Percentiles rank a stretch among this genome's conserved stretches.
Conservation (phyloP, 2,888 invertebrate species). For the Andrena haemorrhoa region DNA sequence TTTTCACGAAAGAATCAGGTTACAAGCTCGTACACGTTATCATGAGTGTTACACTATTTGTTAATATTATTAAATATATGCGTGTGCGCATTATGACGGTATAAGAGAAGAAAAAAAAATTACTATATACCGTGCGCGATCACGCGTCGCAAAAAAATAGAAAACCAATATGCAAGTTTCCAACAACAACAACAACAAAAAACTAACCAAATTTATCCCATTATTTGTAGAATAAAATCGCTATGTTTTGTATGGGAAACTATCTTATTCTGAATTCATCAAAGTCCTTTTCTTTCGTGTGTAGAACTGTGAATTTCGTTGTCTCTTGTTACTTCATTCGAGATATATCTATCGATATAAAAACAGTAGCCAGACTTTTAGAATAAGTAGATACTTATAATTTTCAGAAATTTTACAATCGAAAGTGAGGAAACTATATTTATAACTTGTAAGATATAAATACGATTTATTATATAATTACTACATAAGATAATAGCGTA, state of each 20-base stretch:
- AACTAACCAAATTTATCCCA: conserved; percentile 82
- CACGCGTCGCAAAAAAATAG: conserved; percentile 66
- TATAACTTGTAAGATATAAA: conserved; percentile 75
- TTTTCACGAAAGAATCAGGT: conserved; percentile 72
- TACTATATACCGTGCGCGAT: conserved; percentile 55
- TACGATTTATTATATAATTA: conserved; percentile 72
- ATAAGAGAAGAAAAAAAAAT: conserved; percentile 46
- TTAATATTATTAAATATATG: conserved; percentile 76
- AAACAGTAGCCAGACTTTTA: conserved; percentile 55
- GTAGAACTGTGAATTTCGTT: conserved; percentile 56
- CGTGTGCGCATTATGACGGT: conserved; percentile 58
- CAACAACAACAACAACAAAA: conserved; percentile 69
- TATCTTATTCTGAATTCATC: conserved; percentile 70
- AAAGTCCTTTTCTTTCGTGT: conserved; percentile 71
- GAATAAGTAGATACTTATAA: conserved; percentile 73
- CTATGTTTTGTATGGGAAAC: conserved; percentile 84
- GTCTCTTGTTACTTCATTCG: conserved; percentile 66
- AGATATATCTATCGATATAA: conserved; percentile 49
- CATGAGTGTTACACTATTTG: conserved; percentile 82
- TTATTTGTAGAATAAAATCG: conserved; percentile 85
- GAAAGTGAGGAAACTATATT: conserved; percentile 74
- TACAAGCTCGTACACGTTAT: conserved; percentile 77
- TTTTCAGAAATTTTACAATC: conserved; percentile 71
- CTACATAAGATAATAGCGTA: conserved; percentile 66
- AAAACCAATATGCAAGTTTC: conserved; percentile 77